Conservation (phyloP, 2,113 vertebrate species). For the Labeo rohita region DNA sequence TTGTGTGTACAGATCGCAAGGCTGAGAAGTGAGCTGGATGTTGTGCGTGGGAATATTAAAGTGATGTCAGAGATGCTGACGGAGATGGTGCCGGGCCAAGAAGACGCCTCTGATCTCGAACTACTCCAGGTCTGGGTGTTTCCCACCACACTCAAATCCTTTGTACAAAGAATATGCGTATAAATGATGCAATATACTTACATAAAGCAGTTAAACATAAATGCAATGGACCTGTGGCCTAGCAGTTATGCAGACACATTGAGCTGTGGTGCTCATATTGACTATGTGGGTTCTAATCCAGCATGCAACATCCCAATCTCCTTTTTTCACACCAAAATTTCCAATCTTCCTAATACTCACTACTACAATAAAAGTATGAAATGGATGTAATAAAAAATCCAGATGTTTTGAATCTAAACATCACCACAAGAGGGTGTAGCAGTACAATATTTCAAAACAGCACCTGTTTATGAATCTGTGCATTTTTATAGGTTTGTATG, state of each 20-base stretch:
- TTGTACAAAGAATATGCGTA: too few species aligned
- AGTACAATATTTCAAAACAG: background rate
- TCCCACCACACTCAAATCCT: background rate
- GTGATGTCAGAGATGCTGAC: slow-evolving; percentile 99
- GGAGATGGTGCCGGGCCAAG: slow-evolving; percentile 94
- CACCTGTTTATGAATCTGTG: background rate
- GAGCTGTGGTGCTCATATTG: background rate
- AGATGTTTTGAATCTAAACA: background rate
- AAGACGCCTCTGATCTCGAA: slow-evolving; percentile 91
- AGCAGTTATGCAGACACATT: background rate
- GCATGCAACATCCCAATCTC: background rate
- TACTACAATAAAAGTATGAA: background rate
- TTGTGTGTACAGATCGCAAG: slow-evolving; percentile 83
- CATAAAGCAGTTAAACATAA: background rate
- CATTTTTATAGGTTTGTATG: background rate
- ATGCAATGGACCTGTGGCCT: background rate
- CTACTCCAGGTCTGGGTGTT: slow-evolving; percentile 85
- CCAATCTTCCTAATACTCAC: background rate
- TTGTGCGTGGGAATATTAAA: slow-evolving; percentile 95
- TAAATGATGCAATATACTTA: background rate
- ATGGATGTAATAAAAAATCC: background rate
- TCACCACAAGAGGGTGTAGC: slow-evolving; percentile 67
- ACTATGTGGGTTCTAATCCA: background rate
- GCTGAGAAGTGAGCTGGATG: slow-evolving; percentile 92
- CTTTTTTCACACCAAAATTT: background rate